phyloP scores from a whole-genome alignment of 2,797 vertebrate species.

The Petrocephalus sullivani region DNA sequence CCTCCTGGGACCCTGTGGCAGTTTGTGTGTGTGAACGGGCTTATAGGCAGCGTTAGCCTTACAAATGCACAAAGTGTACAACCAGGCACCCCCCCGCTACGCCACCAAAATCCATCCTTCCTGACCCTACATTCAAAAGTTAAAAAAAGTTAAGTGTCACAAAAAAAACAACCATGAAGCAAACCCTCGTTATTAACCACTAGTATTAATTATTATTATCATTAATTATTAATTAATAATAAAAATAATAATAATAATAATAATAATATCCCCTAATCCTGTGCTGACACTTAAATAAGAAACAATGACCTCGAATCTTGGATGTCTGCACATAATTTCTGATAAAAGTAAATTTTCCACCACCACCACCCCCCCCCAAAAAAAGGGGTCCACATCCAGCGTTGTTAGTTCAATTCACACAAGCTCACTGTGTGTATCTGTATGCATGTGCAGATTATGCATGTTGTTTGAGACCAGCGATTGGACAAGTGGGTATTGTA shows the following conservation, averaged over 20 bases:
- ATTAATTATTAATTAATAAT: too few relatives aligned
- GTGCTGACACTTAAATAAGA: too few relatives aligned
- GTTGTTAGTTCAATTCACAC: not conserved
- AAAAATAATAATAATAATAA: too few relatives aligned
- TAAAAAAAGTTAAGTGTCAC: not conserved
- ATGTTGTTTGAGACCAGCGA: not conserved
- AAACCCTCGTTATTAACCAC: not conserved
- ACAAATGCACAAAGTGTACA: not conserved
- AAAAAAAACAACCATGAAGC: not conserved
- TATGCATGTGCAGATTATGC: not conserved
- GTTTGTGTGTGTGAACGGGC: not conserved
- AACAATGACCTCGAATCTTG: constrained; percentile 6
- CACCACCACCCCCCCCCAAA: not conserved
- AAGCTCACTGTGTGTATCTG: not conserved
- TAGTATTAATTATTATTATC: not conserved
- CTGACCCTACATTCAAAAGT: constrained; percentile 13
- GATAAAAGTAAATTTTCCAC: not conserved
- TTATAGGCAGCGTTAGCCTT: not conserved
- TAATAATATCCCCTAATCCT: not conserved
- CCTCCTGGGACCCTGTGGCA: not conserved
- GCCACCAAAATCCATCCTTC: not conserved
- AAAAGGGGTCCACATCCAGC: not conserved
- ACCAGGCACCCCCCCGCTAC: not conserved
- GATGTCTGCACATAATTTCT: constrained; percentile 11
- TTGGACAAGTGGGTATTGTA: too few relatives aligned